phyloP scores from a whole-genome alignment of 2,797 vertebrate genomes.

The Myotis vivesi region DNA sequence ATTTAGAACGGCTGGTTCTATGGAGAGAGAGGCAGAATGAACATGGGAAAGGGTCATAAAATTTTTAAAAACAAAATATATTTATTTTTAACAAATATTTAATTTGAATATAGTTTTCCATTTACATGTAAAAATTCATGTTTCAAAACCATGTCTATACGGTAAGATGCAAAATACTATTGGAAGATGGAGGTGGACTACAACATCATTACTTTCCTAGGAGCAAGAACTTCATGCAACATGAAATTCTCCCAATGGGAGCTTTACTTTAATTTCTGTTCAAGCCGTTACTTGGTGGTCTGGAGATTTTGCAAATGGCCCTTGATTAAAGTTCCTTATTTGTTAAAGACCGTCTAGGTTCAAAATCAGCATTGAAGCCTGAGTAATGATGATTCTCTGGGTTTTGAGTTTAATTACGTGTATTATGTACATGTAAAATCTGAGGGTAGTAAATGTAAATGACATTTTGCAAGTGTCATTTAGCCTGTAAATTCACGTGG shows the following conservation, averaged over 20 bases:
- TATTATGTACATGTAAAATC: neutral
- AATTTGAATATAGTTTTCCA: neutral
- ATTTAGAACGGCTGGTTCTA: neutral
- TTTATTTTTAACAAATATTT: neutral
- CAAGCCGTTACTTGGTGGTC: neutral
- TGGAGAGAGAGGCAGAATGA: neutral
- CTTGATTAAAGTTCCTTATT: constrained; percentile 56
- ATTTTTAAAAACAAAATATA: neutral
- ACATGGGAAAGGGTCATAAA: neutral
- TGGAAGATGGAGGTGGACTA: neutral
- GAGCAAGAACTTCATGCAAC: neutral
- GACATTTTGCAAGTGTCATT: neutral
- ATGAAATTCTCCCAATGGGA: neutral
- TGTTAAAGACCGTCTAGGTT: constrained; percentile 18
- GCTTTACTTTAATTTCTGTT: neutral
- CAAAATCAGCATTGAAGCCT: neutral
- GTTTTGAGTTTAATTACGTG: constrained; percentile 41
- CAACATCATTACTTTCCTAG: neutral
- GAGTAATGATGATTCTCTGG: constrained; percentile 4
- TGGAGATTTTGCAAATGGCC: neutral
- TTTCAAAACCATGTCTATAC: neutral
- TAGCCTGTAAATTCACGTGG: constrained; percentile 33
- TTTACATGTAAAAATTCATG: neutral
- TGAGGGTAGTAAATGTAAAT: constrained; percentile 49
- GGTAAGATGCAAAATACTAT: neutral